Evolutionary conservation across 2,113 vertebrate genomes (phyloP).

Genomic region (Megaleporinus macrocephalus): DNA sequence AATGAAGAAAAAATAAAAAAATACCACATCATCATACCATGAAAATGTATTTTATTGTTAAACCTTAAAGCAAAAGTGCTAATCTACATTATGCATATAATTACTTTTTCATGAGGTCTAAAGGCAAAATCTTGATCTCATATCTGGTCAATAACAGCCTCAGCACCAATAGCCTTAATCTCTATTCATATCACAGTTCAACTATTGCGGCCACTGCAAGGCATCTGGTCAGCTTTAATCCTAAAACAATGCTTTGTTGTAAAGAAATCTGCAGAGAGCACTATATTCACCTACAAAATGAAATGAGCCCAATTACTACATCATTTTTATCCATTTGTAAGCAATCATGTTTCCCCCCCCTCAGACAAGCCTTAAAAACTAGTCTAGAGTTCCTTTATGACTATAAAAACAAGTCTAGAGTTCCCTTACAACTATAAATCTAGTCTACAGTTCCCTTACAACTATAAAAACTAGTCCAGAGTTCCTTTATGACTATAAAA

Average conservation of each 20-base stretch:
- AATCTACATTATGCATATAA: too few relatives aligned
- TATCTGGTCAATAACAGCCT: not conserved
- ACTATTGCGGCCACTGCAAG: not conserved
- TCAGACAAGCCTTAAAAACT: not conserved
- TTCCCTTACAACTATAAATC: too few relatives aligned
- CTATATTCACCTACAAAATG: not conserved
- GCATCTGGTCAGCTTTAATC: not conserved
- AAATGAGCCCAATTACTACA: not conserved
- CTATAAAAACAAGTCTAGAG: too few relatives aligned
- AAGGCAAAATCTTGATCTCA: not conserved
- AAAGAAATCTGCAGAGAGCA: not conserved
- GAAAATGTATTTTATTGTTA: too few relatives aligned
- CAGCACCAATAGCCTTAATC: not conserved
- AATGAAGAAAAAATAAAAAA: too few relatives aligned
- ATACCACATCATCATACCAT: too few relatives aligned
- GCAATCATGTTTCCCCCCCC: not conserved
- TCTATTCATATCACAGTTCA: not conserved
- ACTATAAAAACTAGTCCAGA: too few relatives aligned
- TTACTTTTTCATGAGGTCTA: too few relatives aligned
- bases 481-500: too few relatives aligned
- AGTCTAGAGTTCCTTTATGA: not conserved
- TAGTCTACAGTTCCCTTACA: too few relatives aligned
- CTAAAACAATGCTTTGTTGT: not conserved
- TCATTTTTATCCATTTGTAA: not conserved
- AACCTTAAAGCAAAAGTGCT: too few relatives aligned